Base-by-base conservation (phyloP, 2,113 vertebrate species). In the Neodon shergylaensis region DNA sequence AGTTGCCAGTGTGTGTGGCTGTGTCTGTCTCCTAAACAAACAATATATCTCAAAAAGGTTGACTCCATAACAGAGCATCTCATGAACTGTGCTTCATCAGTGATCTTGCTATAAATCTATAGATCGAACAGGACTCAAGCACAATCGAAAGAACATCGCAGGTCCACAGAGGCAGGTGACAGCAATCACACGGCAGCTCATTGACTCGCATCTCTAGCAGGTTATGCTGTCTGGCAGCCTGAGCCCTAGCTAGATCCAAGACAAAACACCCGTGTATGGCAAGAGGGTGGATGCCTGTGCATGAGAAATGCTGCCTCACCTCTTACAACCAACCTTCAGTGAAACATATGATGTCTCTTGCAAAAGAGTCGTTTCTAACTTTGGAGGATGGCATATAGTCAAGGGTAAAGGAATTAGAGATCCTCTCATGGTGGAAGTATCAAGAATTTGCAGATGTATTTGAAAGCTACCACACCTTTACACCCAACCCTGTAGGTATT, bases 401-500 rank as follows among this genome's bases (percentile, higher is more conserved):
- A 96, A 86, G 26, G 52, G 2, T 22, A 87, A 93, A 13, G 84
- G 65, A 93, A 92, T 83, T 81, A 72, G 86, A 89, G 28, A 91
- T 39, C 66, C 44, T 77, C 10, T 92, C 88, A 90, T 49, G 39
- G 70, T 77, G 61, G 79, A 76, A 87, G 58, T 90, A 88, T 94
- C 44, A 88, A 96, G 58, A 96, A 95, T 95, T 96, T 96, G 42
- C 74, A 96, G 92, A 90, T 85, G 39, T 76, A 61, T 47, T 95
- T 93, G 47, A 33, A 97, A 97, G 88, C 66, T 36, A 39, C 76
- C 58, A 77, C 84, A 93, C 49, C 72, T 84, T 88, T 77, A 90
- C 19, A 81, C 72, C 70, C 44, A 91, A 83, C 3, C 76, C 94
- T 36, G 0, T 85, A 81, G 77, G 76, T 73, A 90, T 91, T 86